Evolutionary conservation across 1,140 invertebrate species (phyloP).

Genomic region (Drosophila baimaii): DNA sequence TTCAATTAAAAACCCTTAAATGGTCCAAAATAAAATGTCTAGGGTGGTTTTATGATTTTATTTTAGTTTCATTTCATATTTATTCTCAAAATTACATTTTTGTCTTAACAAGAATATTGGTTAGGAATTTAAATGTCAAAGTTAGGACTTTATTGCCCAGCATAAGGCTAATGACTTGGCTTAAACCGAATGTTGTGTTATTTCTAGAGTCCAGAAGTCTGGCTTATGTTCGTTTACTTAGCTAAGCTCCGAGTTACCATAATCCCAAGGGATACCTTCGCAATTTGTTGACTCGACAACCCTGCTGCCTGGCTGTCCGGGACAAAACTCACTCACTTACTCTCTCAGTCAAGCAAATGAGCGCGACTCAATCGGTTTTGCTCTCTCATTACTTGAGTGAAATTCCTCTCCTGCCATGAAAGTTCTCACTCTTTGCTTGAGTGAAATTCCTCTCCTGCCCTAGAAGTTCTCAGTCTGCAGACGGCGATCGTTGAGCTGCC

Average conservation of each 20-base stretch:
- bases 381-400: conserved; percentile 16
- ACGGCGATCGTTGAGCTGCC: conserved; percentile 32
- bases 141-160: no score
- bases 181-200: conserved; percentile 10
- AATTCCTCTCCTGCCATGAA: conserved; percentile 26
- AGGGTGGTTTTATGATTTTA: no score
- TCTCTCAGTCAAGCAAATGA: neutral
- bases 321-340: conserved; percentile 15
- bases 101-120: no score
- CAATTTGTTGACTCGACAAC: conserved; percentile 33
- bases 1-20: neutral
- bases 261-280: conserved; percentile 17
- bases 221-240: conserved; percentile 29
- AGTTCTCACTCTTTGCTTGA: conserved; percentile 12
- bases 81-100: neutral
- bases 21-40: no score
- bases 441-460: conserved; percentile 30
- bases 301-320: conserved; percentile 15
- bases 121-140: no score
- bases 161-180: conserved; percentile 11
- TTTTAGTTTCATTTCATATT: no score
- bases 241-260: conserved; percentile 23
- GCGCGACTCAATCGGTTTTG: no score
- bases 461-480: conserved; percentile 41
- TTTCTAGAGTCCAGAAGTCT: neutral